Conservation (phyloP, 2,113 vertebrate species). For the Myiozetetes cayanensis region DNA sequence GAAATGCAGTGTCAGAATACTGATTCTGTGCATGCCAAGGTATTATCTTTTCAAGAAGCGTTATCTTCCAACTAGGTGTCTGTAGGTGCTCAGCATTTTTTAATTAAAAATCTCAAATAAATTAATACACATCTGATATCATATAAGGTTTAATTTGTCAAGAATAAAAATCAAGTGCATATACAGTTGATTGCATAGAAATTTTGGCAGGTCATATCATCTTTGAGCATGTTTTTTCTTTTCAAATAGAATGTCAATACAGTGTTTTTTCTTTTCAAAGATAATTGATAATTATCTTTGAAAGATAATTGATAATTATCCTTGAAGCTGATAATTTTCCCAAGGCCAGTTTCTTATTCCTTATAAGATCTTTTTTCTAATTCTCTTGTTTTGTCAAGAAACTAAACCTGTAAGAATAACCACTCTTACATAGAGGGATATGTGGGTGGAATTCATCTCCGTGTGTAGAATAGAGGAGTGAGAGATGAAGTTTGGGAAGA, state of each 20-base stretch:
- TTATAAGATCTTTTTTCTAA: not conserved
- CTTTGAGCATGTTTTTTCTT: not conserved
- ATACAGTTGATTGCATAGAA: not conserved
- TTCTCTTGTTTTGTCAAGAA: not conserved
- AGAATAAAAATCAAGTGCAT: not conserved
- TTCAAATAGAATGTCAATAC: not conserved
- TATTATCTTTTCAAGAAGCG: not conserved
- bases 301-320: too few species aligned
- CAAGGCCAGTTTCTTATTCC: not conserved
- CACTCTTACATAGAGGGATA: accelerated
- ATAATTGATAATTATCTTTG: too few species aligned
- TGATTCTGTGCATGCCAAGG: not conserved
- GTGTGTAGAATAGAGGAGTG: not conserved
- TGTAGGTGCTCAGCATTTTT: not conserved
- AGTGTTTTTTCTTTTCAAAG: too few species aligned
- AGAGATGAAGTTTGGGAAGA: not conserved
- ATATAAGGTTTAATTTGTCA: not conserved
- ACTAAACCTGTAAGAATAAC: not conserved
- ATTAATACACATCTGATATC: not conserved
- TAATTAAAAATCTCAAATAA: not conserved
- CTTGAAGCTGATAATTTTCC: not conserved
- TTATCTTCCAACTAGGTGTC: not conserved
- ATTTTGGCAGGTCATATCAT: not conserved
- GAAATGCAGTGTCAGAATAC: not conserved
- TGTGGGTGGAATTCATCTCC: accelerated